Conservation (phyloP, 2,113 vertebrate species). For the Gallinago paraguaiae region DNA sequence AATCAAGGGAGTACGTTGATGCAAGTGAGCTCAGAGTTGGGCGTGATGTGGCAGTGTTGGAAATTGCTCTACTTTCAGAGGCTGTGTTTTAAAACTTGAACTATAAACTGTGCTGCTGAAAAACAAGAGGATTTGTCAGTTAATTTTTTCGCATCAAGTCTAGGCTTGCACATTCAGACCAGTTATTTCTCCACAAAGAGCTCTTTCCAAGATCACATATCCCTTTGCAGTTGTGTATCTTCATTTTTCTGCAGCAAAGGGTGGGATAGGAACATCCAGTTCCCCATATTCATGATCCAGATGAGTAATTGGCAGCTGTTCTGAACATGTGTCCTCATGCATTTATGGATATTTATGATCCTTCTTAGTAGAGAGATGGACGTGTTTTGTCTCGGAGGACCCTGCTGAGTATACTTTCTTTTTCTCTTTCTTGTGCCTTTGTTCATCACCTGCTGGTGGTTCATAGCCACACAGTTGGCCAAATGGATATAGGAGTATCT, state of each 20-base stretch:
- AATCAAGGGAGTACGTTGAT: background rate
- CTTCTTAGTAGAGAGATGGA: background rate
- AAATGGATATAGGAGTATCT: background rate
- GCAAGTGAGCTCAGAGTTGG: background rate
- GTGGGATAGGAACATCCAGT: slow-evolving; percentile 43
- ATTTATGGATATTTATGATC: slow-evolving; percentile 26
- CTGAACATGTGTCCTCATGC: slow-evolving; percentile 31
- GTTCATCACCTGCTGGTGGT: background rate
- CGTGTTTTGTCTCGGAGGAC: background rate
- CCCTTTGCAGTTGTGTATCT: background rate
- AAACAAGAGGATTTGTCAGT: background rate
- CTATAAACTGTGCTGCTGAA: background rate
- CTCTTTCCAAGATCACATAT: background rate
- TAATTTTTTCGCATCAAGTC: background rate
- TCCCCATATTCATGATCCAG: slow-evolving; percentile 4
- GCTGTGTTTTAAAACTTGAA: background rate
- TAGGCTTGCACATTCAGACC: slow-evolving; percentile 5
- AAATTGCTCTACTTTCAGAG: background rate
- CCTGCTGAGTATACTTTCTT: background rate
- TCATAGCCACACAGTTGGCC: background rate
- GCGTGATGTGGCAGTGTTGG: background rate
- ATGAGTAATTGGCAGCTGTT: slow-evolving; percentile 19
- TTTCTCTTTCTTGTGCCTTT: background rate
- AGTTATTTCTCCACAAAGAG: background rate
- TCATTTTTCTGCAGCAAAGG: background rate